These are phyloP conservation scores for Campoplex nolae DNA, from an alignment of 2,888 invertebrate genomes.

Conservation along the genomic window DNA sequence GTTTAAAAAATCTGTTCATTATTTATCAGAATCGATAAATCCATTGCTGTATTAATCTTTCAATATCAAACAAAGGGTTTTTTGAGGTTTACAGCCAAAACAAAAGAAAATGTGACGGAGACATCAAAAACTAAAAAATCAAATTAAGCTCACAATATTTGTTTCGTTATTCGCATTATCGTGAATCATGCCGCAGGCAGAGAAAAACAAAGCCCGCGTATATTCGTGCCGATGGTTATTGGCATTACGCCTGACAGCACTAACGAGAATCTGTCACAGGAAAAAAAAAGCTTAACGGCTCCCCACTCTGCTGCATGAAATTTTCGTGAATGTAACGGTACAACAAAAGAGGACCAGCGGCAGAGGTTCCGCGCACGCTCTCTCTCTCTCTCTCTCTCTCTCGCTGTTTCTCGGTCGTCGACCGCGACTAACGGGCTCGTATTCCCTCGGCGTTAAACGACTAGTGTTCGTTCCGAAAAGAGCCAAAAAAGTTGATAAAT, in stretches of 20 bases:
- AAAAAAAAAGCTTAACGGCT: neutral
- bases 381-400: neutral
- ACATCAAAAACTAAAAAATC: too few relatives aligned
- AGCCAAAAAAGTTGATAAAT: neutral
- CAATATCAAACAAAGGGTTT: neutral
- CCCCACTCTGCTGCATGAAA: neutral
- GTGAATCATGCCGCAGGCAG: neutral
- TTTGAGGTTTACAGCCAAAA: too few relatives aligned
- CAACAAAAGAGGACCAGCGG: constrained; percentile 4
- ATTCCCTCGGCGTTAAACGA: neutral
- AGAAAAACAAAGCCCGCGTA: neutral
- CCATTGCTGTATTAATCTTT: neutral
- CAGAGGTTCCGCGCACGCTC: neutral
- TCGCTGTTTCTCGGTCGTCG: constrained; percentile 40
- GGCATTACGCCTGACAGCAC: neutral
- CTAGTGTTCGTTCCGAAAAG: neutral
- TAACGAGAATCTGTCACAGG: neutral
- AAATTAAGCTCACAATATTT: neutral
- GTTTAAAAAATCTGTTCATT: neutral
- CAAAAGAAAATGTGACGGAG: too few relatives aligned
- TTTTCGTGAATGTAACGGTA: constrained; percentile 24
- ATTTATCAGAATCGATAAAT: neutral
- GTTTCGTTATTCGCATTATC: neutral
- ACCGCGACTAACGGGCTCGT: constrained; percentile 47
- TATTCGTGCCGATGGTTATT: neutral